Evolutionary conservation across 2,113 vertebrate genomes (phyloP).

Genomic region (Rhea pennata): DNA sequence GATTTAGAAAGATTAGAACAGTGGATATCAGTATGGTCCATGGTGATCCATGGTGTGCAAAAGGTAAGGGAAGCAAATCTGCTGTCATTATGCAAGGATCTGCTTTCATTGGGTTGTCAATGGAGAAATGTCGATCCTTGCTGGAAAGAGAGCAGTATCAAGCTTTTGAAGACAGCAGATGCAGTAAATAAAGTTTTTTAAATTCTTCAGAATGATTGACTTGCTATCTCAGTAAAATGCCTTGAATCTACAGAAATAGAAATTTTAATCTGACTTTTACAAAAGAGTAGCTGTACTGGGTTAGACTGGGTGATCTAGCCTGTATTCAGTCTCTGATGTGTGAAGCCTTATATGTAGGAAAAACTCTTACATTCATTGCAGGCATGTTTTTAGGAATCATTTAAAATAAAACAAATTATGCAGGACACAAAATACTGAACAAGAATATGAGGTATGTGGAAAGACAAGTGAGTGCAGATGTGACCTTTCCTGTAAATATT

Average conservation of each 20-base stretch:
- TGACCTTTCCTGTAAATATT: neutral
- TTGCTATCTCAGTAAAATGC: neutral
- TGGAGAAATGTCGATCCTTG: neutral
- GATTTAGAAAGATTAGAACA: neutral
- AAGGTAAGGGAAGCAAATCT: neutral
- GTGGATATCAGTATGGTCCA: neutral
- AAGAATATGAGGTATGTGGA: neutral
- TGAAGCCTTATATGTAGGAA: neutral
- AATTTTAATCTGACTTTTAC: neutral
- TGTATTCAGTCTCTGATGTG: neutral
- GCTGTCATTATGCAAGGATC: neutral
- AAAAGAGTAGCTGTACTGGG: neutral
- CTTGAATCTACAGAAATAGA: neutral
- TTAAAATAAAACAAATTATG: neutral
- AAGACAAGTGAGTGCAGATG: neutral
- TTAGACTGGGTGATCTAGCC: neutral
- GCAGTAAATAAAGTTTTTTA: neutral
- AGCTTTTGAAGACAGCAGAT: neutral
- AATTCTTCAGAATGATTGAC: neutral
- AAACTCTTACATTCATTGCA: neutral
- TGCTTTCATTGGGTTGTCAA: neutral
- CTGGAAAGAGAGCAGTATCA: neutral
- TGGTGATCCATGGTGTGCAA: accelerated
- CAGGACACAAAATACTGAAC: neutral
- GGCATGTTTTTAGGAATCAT: neutral